A percentile compares a stretch with the other conserved stretches of the same genome.
phyloP scores from a whole-genome alignment of 2,797 vertebrate genomes.

The Microcaecilia unicolor region DNA sequence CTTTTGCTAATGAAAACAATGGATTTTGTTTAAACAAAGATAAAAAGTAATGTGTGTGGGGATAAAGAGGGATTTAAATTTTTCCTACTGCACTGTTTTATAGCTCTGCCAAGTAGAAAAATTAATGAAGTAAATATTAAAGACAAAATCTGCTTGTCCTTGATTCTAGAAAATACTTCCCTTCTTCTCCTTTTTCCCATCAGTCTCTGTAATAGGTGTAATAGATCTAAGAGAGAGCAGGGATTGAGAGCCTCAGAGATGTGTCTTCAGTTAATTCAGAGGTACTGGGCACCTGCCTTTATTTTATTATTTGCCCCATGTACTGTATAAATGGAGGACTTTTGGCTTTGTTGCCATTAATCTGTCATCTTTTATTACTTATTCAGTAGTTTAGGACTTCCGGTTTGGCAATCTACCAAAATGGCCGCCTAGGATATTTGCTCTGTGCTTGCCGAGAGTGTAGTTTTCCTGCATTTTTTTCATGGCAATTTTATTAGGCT shows the following conservation, averaged over 20 bases:
- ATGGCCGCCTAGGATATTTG: too few relatives aligned
- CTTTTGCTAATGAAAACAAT: slow-evolving; percentile 5
- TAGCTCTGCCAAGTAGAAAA: slow-evolving; percentile 19
- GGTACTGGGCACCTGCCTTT: slow-evolving; percentile 13
- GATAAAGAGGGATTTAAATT: not conserved
- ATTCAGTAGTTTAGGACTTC: slow-evolving; percentile 34
- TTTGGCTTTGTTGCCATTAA: slow-evolving; percentile 23
- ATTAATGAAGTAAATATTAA: slow-evolving; percentile 15
- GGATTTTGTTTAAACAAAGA: slow-evolving; percentile 33
- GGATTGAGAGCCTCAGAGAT: not conserved
- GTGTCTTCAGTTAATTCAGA: slow-evolving; percentile 2
- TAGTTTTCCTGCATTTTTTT: too few relatives aligned
- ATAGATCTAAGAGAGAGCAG: slow-evolving; percentile 9
- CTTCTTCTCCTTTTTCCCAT: too few relatives aligned
- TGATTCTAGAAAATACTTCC: too few relatives aligned
- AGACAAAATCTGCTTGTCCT: too few relatives aligned
- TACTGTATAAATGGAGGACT: slow-evolving; percentile 23
- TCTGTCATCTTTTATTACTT: slow-evolving; percentile 31
- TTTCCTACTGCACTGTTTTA: slow-evolving; percentile 19
- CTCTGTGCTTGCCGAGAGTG: too few relatives aligned
- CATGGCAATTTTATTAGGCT: too few relatives aligned
- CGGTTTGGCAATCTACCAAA: too few relatives aligned
- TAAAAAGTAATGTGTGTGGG: slow-evolving; percentile 24
- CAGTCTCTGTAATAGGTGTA: too few relatives aligned
- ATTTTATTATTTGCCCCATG: slow-evolving; percentile 19